Base-by-base conservation (phyloP, 2,888 invertebrate species). In the Phalera bucephala region DNA sequence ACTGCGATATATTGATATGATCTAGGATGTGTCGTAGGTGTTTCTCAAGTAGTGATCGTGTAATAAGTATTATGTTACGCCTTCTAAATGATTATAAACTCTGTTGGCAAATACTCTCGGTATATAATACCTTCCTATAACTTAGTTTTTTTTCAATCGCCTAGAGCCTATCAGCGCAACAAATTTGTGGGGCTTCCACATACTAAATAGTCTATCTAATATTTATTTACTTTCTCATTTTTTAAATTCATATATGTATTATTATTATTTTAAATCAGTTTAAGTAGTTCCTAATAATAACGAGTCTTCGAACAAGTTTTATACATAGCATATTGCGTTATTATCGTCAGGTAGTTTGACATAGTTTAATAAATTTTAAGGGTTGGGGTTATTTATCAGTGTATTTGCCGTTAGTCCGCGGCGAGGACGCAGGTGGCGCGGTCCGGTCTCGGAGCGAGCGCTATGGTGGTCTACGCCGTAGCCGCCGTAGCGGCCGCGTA, bases 1-100 rank as follows among this genome's bases (percentile, higher is more conserved):
- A 73, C 69, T 69, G 67, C 63, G 67, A 79, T 88, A 87, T 88
- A 87, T 88, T 87, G 77, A 89, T 89, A 89, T 89, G 88, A 88
- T 89, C 88, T 89, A 88, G 88, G 86, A 88, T 86, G 82, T 84
- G 80, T 80, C 73, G 87, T 88, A 88, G 88, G 72, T 88, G 87
- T 87, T 87, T 84, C 80, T 85, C 84, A 79, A 86, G 88, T 89
- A 89, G 88, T 82, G 74, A 78, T 87, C 81, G 83, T 88, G 79
- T 87, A 80, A 78, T 85, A 83, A 84, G 82, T 83, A 80, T 84
- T 88, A 78, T 77, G 84, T 87, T 87, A 80, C 64, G 85, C 86
- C 85, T 85, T 81, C 80, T 79, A 82, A 82, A 77, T 71, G 70
- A 76, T 64, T 61, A 67, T 60, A 59, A 64, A 59, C 40, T 62